Evolutionary conservation across 2,888 invertebrate genomes (phyloP).

Genomic region (Tupiocoris notatus): DNA sequence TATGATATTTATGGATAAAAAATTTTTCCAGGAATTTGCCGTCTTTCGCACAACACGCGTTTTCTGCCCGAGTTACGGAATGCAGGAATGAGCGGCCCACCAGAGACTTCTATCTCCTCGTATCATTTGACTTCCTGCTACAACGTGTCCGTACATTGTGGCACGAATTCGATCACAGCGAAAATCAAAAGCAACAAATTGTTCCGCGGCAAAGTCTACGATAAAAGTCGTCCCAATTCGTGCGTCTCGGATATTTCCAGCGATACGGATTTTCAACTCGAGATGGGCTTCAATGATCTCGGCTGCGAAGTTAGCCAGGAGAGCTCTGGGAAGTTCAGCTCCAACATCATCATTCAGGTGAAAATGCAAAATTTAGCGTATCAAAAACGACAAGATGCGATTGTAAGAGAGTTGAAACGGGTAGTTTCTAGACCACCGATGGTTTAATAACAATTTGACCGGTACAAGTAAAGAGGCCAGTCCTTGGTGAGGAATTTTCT

Average conservation of each 20-base stretch:
- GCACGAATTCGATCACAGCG: constrained; percentile 55
- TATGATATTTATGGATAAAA: too few relatives aligned
- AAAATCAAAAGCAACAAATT: constrained; percentile 55
- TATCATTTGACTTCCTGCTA: constrained; percentile 56
- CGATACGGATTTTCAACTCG: constrained; percentile 54
- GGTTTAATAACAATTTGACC: too few relatives aligned
- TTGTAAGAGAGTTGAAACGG: too few relatives aligned
- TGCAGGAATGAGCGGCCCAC: constrained; percentile 50
- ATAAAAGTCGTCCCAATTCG: constrained; percentile 55
- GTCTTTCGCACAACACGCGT: constrained; percentile 55
- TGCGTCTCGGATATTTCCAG: constrained; percentile 55
- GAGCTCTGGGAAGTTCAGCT: constrained; percentile 53
- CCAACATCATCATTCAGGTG: constrained; percentile 56
- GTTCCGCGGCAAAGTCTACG: constrained; percentile 57
- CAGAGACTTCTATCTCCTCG: constrained; percentile 49
- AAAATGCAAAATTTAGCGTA: too few relatives aligned
- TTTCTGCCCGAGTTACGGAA: constrained; percentile 53
- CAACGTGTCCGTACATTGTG: constrained; percentile 55
- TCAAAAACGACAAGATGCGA: too few relatives aligned
- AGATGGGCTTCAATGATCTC: constrained; percentile 55
- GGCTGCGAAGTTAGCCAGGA: constrained; percentile 55
- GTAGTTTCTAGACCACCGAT: too few relatives aligned
- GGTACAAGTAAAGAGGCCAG: too few relatives aligned
- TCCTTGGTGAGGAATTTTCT: too few relatives aligned
- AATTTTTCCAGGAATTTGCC: constrained; percentile 52